Conservation (phyloP, 2,797 vertebrate genomes). For the Muscicapa comitata region DNA sequence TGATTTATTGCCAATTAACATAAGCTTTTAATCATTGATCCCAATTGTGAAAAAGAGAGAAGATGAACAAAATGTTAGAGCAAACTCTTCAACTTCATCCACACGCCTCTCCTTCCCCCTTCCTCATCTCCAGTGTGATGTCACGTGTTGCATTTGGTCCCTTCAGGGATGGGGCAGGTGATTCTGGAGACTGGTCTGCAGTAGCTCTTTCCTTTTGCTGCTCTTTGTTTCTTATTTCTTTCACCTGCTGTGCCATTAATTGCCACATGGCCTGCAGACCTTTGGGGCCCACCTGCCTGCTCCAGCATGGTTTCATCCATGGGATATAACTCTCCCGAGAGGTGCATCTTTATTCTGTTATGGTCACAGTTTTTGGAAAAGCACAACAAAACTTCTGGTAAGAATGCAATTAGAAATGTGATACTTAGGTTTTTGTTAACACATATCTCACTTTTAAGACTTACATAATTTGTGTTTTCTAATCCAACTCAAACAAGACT, state of each 20-base stretch:
- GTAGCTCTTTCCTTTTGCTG: not conserved
- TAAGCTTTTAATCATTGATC: not conserved
- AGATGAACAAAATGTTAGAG: not conserved
- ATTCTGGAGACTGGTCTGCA: not conserved
- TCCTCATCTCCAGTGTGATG: not conserved
- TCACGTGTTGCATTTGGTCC: fast-evolving
- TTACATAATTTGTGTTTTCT: slow-evolving; percentile 12
- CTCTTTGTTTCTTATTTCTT: not conserved
- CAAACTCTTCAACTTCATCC: not conserved
- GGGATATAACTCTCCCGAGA: not conserved
- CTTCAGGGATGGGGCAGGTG: fast-evolving
- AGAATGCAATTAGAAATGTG: not conserved
- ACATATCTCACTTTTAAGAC: not conserved
- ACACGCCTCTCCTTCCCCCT: not conserved
- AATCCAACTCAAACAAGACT: not conserved
- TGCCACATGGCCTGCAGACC: not conserved
- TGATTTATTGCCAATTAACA: not conserved
- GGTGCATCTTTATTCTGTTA: not conserved
- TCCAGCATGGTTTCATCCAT: not conserved
- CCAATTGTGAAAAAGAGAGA: not conserved
- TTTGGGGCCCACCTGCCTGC: not conserved
- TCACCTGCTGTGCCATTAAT: not conserved
- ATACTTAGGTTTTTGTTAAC: not conserved
- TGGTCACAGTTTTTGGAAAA: not conserved
- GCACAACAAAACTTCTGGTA: not conserved